Percentiles rank a stretch among this genome's conserved stretches.
These are phyloP conservation scores for Tholera decimalis DNA, from an alignment of 2,888 invertebrate genomes.

Conservation along the genomic window DNA sequence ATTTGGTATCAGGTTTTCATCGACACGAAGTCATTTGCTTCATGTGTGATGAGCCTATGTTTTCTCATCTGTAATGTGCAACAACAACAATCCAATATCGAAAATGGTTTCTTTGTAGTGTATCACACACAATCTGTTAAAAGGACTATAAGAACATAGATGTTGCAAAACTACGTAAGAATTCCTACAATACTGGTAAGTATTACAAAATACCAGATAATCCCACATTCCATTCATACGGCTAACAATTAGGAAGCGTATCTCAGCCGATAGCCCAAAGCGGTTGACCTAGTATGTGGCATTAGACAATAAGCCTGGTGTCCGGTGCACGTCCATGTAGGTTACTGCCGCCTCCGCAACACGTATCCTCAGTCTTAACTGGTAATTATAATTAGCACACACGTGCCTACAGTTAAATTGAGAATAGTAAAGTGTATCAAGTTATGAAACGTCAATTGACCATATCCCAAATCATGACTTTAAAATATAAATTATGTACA, in stretches of 20 bases:
- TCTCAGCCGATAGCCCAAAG: conserved; percentile 44
- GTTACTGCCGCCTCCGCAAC: conserved; percentile 57
- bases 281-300: conserved; percentile 71
- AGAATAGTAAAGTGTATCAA: neutral
- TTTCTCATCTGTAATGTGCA: neutral
- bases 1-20: conserved; percentile 36
- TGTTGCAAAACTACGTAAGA: neutral
- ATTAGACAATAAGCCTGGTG: conserved; percentile 72
- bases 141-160: neutral
- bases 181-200: neutral
- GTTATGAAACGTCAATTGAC: neutral
- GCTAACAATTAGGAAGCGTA: conserved; percentile 46
- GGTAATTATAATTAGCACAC: conserved; percentile 61
- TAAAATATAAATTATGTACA: too few relatives aligned
- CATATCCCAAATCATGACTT: too few relatives aligned
- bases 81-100: neutral
- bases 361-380: conserved; percentile 66
- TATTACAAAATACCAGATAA: conserved; percentile 4
- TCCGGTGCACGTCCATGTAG: conserved; percentile 65
- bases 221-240: conserved; percentile 22
- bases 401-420: conserved; percentile 24
- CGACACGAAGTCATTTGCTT: conserved; percentile 9
- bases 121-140: neutral
- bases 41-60: neutral
- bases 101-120: conserved; percentile 12